A percentile compares a stretch with the other conserved stretches of the same genome.
phyloP scores from a whole-genome alignment of 2,888 invertebrate species.

The Ochropleura plecta region DNA sequence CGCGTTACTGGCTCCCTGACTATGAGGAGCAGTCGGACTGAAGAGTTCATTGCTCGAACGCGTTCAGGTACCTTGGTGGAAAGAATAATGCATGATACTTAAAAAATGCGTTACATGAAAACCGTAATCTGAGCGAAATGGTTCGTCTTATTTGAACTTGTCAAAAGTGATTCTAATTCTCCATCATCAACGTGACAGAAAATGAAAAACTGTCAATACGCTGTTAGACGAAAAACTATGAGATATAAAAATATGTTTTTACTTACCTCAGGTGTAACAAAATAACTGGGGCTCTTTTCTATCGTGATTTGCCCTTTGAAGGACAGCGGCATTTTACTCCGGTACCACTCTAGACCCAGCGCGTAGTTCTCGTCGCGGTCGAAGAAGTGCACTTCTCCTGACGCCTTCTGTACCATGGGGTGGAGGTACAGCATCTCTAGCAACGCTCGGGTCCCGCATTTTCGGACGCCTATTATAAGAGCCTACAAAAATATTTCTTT shows the following conservation, averaged over 20 bases:
- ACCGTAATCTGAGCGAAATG: neutral
- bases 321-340: constrained; percentile 98
- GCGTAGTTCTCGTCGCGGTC: constrained; percentile 98
- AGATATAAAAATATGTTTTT: neutral
- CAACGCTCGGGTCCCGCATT: constrained; percentile 98
- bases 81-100: neutral
- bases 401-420: constrained; percentile 97
- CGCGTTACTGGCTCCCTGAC: constrained; percentile 98
- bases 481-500: constrained; percentile 87
- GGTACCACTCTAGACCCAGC: constrained; percentile 98
- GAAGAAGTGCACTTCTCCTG: constrained; percentile 99
- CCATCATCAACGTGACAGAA: neutral
- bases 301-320: constrained; percentile 98
- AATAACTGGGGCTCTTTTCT: constrained; percentile 99
- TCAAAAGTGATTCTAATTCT: neutral
- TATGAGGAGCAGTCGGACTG: constrained; percentile 97
- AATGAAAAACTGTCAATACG: neutral
- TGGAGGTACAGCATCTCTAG: constrained; percentile 99
- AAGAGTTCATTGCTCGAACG: constrained; percentile 98
- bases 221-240: neutral
- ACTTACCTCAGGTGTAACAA: constrained; percentile 97
- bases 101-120: neutral
- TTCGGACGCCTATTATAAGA: constrained; percentile 98
- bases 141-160: neutral
- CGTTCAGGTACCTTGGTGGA: constrained; percentile 95